A percentile compares a stretch with the other conserved stretches of the same genome.
Evolutionary conservation across 1,140 invertebrate species (phyloP).

Genomic region (Drosophila arizonae): DNA sequence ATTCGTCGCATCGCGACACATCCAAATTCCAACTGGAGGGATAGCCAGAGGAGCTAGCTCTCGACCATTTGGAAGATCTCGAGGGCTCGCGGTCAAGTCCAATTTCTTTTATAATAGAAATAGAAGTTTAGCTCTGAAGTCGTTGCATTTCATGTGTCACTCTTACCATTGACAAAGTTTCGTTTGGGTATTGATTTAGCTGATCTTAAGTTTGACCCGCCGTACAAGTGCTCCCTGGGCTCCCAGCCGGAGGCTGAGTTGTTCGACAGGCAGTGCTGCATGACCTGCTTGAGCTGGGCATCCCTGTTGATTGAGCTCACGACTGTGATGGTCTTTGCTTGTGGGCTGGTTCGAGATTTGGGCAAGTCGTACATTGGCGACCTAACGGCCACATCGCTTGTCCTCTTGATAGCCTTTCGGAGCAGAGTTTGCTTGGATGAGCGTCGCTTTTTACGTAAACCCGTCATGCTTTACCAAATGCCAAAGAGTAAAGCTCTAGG

Average conservation of each 20-base stretch:
- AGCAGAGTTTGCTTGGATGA: constrained; percentile 33
- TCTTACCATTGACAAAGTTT: constrained; percentile 27
- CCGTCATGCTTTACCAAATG: constrained; percentile 35
- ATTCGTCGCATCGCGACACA: not conserved
- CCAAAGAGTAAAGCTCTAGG: not conserved
- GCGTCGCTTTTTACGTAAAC: constrained; percentile 24
- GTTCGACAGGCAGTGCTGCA: constrained; percentile 9
- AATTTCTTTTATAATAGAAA: too few species aligned
- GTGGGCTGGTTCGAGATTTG: not conserved
- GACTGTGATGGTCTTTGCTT: constrained; percentile 1
- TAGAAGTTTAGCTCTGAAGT: too few species aligned
- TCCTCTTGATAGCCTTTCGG: constrained; percentile 19
- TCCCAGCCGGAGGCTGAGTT: not conserved
- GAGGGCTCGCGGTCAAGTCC: not conserved
- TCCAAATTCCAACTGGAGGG: constrained; percentile 52
- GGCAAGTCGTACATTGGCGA: not conserved
- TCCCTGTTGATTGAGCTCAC: constrained; percentile 8
- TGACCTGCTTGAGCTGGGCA: not conserved
- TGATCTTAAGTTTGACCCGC: too few species aligned
- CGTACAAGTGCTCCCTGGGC: not conserved
- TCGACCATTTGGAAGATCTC: constrained; percentile 29
- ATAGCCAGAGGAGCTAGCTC: constrained; percentile 41
- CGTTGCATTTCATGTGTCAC: too few species aligned
- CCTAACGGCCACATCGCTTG: not conserved
- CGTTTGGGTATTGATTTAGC: not conserved